A percentile compares a stretch with the other conserved stretches of the same genome.
phyloP scores from a whole-genome alignment of 2,888 invertebrate species.

The Phaonia tiefii region DNA sequence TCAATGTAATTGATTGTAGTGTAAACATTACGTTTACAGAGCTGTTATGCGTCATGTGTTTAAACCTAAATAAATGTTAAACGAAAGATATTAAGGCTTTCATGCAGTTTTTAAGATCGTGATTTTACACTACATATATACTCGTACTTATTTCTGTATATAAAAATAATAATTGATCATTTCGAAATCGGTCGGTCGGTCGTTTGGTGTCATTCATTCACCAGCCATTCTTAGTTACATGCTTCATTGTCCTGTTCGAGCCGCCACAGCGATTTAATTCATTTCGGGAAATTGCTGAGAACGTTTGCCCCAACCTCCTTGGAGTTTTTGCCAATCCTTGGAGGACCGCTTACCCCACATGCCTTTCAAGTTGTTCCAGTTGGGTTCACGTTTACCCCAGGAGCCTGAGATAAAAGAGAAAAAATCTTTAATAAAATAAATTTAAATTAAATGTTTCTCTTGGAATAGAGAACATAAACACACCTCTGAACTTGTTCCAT shows the following conservation, averaged over 20 bases:
- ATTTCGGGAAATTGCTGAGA: slow-evolving; percentile 48
- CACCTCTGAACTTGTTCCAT: slow-evolving; percentile 84
- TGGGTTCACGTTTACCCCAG: slow-evolving; percentile 89
- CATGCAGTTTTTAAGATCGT: slow-evolving; percentile 59
- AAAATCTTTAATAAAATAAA: slow-evolving; percentile 47
- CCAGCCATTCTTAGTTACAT: slow-evolving; percentile 41
- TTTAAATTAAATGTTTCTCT: neutral
- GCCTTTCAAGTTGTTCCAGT: slow-evolving; percentile 90
- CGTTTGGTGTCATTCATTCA: neutral
- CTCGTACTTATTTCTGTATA: slow-evolving; percentile 20
- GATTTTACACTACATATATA: slow-evolving; percentile 33
- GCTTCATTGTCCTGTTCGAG: neutral
- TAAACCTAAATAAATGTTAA: neutral
- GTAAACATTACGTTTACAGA: neutral
- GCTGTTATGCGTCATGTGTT: neutral
- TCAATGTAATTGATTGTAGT: slow-evolving; percentile 4
- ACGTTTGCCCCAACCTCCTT: slow-evolving; percentile 80
- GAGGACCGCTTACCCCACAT: slow-evolving; percentile 87
- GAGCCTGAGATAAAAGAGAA: slow-evolving; percentile 82
- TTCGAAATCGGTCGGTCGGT: slow-evolving; percentile 28
- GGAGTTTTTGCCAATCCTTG: slow-evolving; percentile 79
- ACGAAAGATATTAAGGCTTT: slow-evolving; percentile 48
- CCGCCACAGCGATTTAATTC: slow-evolving; percentile 53
- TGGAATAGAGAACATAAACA: slow-evolving; percentile 57
- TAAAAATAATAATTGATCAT: slow-evolving; percentile 41